A percentile compares a stretch with the other conserved stretches of the same genome.
These are phyloP conservation scores for Drosophila barbarae DNA, from an alignment of 2,888 invertebrate species.

Conservation along the genomic window DNA sequence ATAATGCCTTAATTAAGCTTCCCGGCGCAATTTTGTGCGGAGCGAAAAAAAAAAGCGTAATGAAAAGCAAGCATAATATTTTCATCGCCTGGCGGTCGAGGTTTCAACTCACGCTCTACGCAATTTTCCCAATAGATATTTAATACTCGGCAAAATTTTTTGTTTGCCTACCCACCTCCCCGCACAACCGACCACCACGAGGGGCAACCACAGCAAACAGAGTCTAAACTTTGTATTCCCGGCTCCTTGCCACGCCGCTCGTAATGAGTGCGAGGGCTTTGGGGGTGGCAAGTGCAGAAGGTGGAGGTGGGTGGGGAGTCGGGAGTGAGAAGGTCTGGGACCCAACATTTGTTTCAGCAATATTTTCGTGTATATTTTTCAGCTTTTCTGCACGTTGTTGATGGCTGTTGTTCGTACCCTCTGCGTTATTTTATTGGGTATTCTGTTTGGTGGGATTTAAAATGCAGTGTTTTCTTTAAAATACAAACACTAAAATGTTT, in stretches of 20 bases:
- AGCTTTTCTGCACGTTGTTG: conserved; percentile 62
- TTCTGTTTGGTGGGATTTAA: not conserved
- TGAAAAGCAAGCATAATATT: conserved; percentile 61
- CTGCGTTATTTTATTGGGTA: not conserved
- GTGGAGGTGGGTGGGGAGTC: not conserved
- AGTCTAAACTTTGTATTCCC: conserved; percentile 41
- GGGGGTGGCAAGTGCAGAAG: not conserved
- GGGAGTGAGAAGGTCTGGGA: conserved; percentile 4
- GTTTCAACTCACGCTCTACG: conserved; percentile 50
- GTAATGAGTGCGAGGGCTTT: conserved; percentile 52
- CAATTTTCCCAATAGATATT: conserved; percentile 66
- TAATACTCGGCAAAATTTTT: conserved; percentile 60
- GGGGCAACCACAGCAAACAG: conserved; percentile 56
- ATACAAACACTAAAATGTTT: too few species aligned
- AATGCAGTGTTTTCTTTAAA: too few species aligned
- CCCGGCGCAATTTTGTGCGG: conserved; percentile 1
- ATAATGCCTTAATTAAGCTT: conserved; percentile 70
- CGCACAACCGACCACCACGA: conserved; percentile 22
- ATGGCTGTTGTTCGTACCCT: conserved; percentile 51
- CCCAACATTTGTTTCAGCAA: conserved; percentile 61
- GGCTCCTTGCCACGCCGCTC: conserved; percentile 44
- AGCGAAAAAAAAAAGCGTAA: conserved; percentile 45
- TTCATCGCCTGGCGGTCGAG: conserved; percentile 25
- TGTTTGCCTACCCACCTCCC: conserved; percentile 22
- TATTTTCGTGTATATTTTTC: conserved; percentile 64